A percentile compares a stretch with the other conserved stretches of the same genome.
phyloP scores from a whole-genome alignment of 2,797 vertebrate genomes.

The Hephaestus fuliginosus region DNA sequence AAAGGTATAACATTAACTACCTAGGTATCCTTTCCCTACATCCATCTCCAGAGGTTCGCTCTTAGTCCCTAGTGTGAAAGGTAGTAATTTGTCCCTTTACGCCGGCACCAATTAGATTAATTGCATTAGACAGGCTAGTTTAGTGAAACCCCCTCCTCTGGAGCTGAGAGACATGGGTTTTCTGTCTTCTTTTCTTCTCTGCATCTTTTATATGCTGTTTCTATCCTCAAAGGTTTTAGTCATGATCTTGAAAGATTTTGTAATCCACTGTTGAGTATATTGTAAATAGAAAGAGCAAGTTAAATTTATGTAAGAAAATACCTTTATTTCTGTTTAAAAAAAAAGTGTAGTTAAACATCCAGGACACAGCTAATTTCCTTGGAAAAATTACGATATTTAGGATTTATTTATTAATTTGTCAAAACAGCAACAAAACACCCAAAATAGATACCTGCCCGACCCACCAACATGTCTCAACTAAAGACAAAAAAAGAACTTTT shows the following conservation, averaged over 20 bases:
- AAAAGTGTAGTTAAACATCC: conserved; percentile 35
- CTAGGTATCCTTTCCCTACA: conserved; percentile 72
- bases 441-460: conserved; percentile 27
- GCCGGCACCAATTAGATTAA: conserved; percentile 84
- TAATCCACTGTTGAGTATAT: conserved; percentile 45
- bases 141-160: conserved; percentile 75
- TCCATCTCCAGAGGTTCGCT: conserved; percentile 80
- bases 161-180: conserved; percentile 87
- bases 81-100: conserved; percentile 95
- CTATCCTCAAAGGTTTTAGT: conserved; percentile 66
- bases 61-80: conserved; percentile 88
- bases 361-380: conserved; percentile 12
- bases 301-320: conserved; percentile 28
- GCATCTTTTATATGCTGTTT: conserved; percentile 60
- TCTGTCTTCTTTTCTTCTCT: conserved; percentile 72
- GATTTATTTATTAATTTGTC: conserved; percentile 1
- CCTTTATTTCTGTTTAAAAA: conserved; percentile 13
- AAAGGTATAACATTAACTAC: conserved; percentile 74
- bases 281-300: conserved; percentile 37
- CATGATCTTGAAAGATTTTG: conserved; percentile 71
- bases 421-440: conserved; percentile 21
- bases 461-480: conserved; percentile 37
- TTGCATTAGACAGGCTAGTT: conserved; percentile 85
- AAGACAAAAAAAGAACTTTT: conserved; percentile 46
- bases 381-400: background rate